A percentile compares a stretch with the other conserved stretches of the same genome.
Evolutionary conservation across 2,113 vertebrate genomes (phyloP).

Genomic region (Ailurus styani): DNA sequence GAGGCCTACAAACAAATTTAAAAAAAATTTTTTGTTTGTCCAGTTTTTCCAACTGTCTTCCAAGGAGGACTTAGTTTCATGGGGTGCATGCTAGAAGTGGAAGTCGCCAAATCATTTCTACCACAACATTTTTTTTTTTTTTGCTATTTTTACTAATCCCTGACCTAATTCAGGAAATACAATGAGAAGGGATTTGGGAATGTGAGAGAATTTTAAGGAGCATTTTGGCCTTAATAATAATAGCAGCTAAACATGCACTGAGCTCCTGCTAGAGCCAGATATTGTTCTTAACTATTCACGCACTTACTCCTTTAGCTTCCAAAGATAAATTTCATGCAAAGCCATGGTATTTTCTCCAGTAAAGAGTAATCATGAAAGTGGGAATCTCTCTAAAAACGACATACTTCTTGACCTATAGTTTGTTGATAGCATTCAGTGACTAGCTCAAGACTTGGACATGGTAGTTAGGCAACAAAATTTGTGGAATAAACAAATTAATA

Average conservation of each 20-base stretch:
- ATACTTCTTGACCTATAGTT: neutral
- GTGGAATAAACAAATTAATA: neutral
- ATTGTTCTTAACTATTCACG: neutral
- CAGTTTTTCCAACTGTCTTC: neutral
- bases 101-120: neutral
- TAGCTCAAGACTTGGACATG: neutral
- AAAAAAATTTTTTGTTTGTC: neutral
- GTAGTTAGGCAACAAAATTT: neutral
- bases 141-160: neutral
- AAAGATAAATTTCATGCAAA: slow-evolving; percentile 8
- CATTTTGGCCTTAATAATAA: neutral
- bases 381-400: neutral
- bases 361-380: slow-evolving; percentile 1
- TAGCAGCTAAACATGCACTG: neutral
- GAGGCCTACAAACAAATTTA: neutral
- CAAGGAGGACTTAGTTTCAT: neutral
- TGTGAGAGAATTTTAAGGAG: neutral
- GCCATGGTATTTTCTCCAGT: neutral
- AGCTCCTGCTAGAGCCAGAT: neutral
- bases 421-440: neutral
- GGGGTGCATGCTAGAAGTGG: neutral
- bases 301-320: neutral
- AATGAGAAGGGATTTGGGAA: neutral
- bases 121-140: neutral
- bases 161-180: neutral